Evolutionary conservation across 2,888 invertebrate genomes (phyloP).

Genomic region (Endomychus coccineus): DNA sequence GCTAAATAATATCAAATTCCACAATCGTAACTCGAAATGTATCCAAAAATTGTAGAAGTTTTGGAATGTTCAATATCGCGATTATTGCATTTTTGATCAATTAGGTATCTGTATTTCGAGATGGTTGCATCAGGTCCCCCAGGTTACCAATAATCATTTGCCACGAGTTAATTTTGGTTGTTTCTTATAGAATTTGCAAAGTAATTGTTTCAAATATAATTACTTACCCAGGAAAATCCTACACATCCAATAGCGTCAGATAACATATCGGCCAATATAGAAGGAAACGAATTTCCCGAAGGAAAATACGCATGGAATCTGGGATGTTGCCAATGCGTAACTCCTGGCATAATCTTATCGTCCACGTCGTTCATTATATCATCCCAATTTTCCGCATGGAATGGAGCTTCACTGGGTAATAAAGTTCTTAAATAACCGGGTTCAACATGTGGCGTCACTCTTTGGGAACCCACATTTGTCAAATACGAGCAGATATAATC

Average conservation of each 20-base stretch:
- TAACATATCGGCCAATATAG: constrained; percentile 95
- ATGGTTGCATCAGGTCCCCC: too few species aligned
- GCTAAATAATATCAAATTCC: too few species aligned
- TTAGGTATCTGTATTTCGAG: too few species aligned
- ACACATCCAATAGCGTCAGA: constrained; percentile 94
- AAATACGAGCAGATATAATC: constrained; percentile 91
- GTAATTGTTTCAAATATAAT: too few species aligned
- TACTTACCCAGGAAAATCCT: constrained; percentile 92
- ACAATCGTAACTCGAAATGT: too few species aligned
- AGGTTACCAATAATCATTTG: too few species aligned
- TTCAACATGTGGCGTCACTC: constrained; percentile 84
- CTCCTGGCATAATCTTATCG: constrained; percentile 87
- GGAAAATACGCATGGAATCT: constrained; percentile 99
- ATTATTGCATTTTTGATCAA: too few species aligned
- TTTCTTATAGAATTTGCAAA: too few species aligned
- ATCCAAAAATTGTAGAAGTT: too few species aligned
- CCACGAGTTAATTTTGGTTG: too few species aligned
- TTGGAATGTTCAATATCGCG: too few species aligned
- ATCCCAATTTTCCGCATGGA: constrained; percentile 78
- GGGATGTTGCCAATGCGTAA: constrained; percentile 99
- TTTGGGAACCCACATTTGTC: constrained; percentile 66
- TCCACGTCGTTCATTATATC: constrained; percentile 86
- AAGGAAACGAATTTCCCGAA: constrained; percentile 93
- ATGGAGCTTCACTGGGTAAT: constrained; percentile 74
- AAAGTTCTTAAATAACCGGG: constrained; percentile 81